phyloP scores from a whole-genome alignment of 2,113 vertebrate species.

The Aldabrachelys gigantea region DNA sequence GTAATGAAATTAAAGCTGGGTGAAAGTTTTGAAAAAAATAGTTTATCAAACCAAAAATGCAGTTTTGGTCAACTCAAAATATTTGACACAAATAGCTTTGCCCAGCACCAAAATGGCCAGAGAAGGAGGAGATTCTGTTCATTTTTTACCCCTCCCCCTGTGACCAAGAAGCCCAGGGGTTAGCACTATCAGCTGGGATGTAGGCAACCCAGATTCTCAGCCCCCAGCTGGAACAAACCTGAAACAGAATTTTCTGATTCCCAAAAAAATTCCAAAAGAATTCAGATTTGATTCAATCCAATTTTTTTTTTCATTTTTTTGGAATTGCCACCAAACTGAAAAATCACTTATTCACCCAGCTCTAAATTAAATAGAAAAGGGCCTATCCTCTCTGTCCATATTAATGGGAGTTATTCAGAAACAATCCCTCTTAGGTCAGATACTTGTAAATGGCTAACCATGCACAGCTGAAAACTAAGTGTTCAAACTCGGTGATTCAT shows the following conservation, averaged over 20 bases:
- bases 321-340: neutral
- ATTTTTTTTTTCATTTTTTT: neutral
- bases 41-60: no score
- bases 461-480: neutral
- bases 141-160: no score
- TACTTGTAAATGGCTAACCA: accelerated
- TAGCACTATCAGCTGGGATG: neutral
- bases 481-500: neutral
- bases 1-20: neutral
- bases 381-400: neutral
- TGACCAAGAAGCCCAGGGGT: no score
- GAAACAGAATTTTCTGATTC: neutral
- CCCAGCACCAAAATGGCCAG: no score
- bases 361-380: neutral
- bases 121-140: neutral
- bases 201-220: neutral
- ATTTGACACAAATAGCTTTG: neutral
- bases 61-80: no score
- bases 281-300: neutral
- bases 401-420: neutral
- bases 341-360: neutral
- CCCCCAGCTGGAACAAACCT: neutral
- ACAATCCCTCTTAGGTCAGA: neutral
- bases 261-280: neutral
- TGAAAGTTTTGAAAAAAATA: no score